Evolutionary conservation across 2,888 invertebrate species (phyloP), one percentile per base, ranked within the genome.

Genomic region (Loripinus fragilis): DNA sequence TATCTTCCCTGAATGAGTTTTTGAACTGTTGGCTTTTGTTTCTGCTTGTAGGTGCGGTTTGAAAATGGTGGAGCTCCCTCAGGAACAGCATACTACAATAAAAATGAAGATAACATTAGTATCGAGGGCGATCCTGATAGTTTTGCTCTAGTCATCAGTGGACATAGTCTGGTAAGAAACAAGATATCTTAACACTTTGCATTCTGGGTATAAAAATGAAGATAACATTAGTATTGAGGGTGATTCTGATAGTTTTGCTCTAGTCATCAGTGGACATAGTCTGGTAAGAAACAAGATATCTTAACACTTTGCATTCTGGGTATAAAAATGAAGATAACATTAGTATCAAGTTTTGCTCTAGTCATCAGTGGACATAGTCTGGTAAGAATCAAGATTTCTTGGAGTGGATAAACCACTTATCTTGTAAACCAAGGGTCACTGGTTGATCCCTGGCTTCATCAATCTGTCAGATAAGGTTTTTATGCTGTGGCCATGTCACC

Each of bases 361-460:
- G 98, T 99, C 85, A 96, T 99, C 91, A 99, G 98, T 94, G 99
- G 99, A 1, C 98, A 99, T 94, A 98, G 99, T 77, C 95, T 99
- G 91, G 94, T 94, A 86, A 89, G 89, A n/a, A n/a, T n/a, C n/a
- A n/a, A n/a, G n/a, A n/a, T n/a, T n/a, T n/a, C n/a, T n/a, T n/a
- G n/a, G n/a, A n/a, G n/a, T n/a, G n/a, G n/a, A n/a, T 15, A n/a
- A n/a, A n/a, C n/a, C n/a, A n/a, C n/a, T n/a, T n/a, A n/a, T n/a
- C n/a, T n/a, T n/a, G n/a, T n/a, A n/a, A n/a, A n/a, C n/a, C n/a
- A n/a, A n/a, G n/a, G n/a, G n/a, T n/a, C n/a, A n/a, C n/a, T n/a
- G n/a, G n/a, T n/a, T n/a, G n/a, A n/a, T n/a, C n/a, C n/a, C n/a
- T n/a, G n/a, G n/a, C n/a, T n/a, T n/a, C n/a, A n/a, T n/a, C n/a